Base-by-base conservation (phyloP, 2,888 invertebrate species). In the Dascillus cervinus region DNA sequence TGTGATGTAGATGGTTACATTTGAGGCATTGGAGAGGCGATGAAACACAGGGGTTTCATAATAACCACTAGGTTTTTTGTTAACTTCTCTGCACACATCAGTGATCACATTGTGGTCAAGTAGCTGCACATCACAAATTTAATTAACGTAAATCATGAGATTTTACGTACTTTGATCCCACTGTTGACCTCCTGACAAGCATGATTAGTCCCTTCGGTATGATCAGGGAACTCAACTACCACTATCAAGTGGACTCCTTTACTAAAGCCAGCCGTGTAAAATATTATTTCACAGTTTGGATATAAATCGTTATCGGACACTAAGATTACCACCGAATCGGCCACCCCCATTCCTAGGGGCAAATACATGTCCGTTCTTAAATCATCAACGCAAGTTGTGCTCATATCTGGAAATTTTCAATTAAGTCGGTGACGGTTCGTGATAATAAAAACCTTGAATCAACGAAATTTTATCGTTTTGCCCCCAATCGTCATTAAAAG, bases 341-440 rank as follows among this genome's bases (percentile, higher is more conserved):
- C 32, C 11, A 24, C 34, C 14, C 46, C 46, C 43, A 45, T 44
- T 21, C 41, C 41, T 22, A 32, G 29, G 15, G 46, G 40, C 26
- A 46, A 33, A 25, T 33, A 40, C n/a, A 43, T 23, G 26, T 37
- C 24, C 9, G 31, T 13, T 13, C 42, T 34, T 27, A 43, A 37
- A 35, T 44, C 31, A 22, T 46, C 29, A n/a, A 32, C 22, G 20
- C 46, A 46, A 8, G 32, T 35, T 20, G 25, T 22, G 26, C 44
- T 46, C 34, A 46, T 35, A 37, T 46, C 46, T 46, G 22, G 22
- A 39, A 37, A 17, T 6, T 8, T 17, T 17, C 8, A 6, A 17
- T 8, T 17, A 8, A 17, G 8, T 17, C 4, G 8, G 8, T 17
- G 4, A 17, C 8, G 17, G 5, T 17, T 6, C 17, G 8, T 6